phyloP scores from a whole-genome alignment of 2,113 vertebrate species.

The Chaenogobius annularis region DNA sequence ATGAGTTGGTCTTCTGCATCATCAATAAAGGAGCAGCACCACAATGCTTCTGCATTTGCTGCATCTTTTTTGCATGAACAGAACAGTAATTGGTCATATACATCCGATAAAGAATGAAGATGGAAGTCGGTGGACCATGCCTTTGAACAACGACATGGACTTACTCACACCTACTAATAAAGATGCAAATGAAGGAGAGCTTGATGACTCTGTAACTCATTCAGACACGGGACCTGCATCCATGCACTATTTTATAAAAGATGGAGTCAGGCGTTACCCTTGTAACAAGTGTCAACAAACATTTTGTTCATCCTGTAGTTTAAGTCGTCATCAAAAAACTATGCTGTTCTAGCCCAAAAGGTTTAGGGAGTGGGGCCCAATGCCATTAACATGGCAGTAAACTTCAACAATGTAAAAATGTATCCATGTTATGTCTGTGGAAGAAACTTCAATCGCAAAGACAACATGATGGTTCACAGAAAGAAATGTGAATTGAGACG shows the following conservation, averaged over 20 bases:
- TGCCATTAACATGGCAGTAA: background rate
- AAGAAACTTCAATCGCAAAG: constrained; percentile 72
- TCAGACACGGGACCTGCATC: background rate
- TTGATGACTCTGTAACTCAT: constrained; percentile 13
- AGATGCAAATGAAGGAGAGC: constrained; percentile 23
- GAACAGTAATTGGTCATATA: constrained; percentile 34
- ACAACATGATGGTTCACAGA: constrained; percentile 74
- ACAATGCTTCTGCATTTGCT: constrained; percentile 20
- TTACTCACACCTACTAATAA: constrained; percentile 43
- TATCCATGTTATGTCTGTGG: constrained; percentile 76
- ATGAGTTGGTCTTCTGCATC: constrained; percentile 41
- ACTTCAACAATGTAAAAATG: constrained; percentile 43
- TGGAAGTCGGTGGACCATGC: constrained; percentile 70
- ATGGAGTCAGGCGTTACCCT: constrained; percentile 70
- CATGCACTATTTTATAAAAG: constrained; percentile 60
- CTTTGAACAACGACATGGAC: constrained; percentile 73
- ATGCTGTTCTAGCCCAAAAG: constrained; percentile 64
- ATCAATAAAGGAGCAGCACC: constrained; percentile 21
- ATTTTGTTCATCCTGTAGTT: constrained; percentile 70
- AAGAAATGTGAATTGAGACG: constrained; percentile 63
- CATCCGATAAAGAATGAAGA: constrained; percentile 22
- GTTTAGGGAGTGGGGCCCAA: constrained; percentile 19
- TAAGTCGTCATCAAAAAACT: constrained; percentile 73
- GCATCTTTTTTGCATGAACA: constrained; percentile 24
- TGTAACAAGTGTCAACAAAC: constrained; percentile 75